Evolutionary conservation across 2,888 invertebrate genomes (phyloP).

Genomic region (Limnephilus rhombicus): DNA sequence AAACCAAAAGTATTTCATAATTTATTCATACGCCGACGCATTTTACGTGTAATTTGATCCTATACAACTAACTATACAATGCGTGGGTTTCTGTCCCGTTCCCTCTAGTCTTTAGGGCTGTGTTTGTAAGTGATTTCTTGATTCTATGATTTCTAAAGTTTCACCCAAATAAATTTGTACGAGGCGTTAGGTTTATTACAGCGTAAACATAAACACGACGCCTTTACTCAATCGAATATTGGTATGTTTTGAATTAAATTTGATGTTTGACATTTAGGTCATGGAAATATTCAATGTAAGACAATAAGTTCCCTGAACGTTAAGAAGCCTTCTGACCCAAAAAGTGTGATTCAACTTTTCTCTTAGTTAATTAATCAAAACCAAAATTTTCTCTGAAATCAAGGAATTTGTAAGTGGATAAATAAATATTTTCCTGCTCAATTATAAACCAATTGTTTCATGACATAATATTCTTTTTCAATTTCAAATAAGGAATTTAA

Average conservation of each 20-base stretch:
- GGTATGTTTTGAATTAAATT: neutral
- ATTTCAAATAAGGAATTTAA: no score
- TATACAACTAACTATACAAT: neutral
- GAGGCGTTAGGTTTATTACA: neutral
- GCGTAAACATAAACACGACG: neutral
- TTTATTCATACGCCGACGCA: neutral
- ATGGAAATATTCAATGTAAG: neutral
- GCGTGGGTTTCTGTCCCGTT: neutral
- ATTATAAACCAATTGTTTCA: no score
- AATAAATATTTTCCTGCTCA: no score
- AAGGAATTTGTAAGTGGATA: no score
- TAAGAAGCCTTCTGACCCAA: no score
- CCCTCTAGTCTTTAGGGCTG: neutral
- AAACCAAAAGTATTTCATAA: neutral
- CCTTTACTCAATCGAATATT: neutral
- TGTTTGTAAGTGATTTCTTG: neutral
- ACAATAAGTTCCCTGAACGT: neutral
- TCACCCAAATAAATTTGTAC: neutral
- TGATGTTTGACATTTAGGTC: neutral
- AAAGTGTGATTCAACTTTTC: no score
- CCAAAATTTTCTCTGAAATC: no score
- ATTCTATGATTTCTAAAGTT: neutral
- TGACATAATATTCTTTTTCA: no score
- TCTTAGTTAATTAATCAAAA: no score
- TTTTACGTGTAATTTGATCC: neutral